A percentile compares a stretch with the other conserved stretches of the same genome.
Evolutionary conservation across 53 echinoderm and acorn worm species (phyloP).

Genomic region (Apostichopus leukothele): DNA sequence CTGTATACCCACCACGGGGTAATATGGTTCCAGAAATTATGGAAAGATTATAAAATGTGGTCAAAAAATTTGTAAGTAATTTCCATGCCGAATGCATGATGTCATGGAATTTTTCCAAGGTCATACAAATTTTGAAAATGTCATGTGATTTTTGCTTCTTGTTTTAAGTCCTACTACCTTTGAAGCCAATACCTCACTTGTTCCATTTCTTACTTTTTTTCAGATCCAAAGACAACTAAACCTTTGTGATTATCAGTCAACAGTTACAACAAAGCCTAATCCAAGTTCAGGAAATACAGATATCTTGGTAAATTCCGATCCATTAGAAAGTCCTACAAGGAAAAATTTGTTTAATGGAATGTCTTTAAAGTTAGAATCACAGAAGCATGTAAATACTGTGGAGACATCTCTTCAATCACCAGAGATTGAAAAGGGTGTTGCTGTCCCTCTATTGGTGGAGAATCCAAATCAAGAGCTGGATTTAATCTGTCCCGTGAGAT

Average conservation of each 20-base stretch:
- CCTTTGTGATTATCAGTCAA: slow-evolving; percentile 57
- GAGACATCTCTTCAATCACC: not conserved
- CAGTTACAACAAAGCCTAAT: slow-evolving; percentile 6
- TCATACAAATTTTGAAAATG: not conserved
- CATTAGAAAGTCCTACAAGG: not conserved
- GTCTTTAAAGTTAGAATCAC: slow-evolving; percentile 2
- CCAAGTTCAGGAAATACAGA: not conserved
- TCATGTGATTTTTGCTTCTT: not conserved
- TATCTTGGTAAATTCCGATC: too few species aligned
- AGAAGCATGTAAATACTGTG: not conserved
- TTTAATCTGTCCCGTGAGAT: not conserved
- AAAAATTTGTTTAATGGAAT: slow-evolving; percentile 10
- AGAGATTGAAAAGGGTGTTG: not conserved
- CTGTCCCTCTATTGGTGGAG: not conserved
- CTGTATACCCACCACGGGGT: too few species aligned
- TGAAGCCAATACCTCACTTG: too few species aligned
- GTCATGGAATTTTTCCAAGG: too few species aligned
- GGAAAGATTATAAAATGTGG: too few species aligned
- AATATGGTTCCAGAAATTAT: too few species aligned
- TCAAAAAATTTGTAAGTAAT: too few species aligned
- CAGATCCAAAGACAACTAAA: slow-evolving; percentile 73
- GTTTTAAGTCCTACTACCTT: too few species aligned
- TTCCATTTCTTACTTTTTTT: not conserved
- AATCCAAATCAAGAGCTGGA: not conserved
- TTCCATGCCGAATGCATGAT: too few species aligned